Evolutionary conservation across 2,888 invertebrate genomes (phyloP), one percentile per base, ranked within the genome.

Genomic region (Caenorhabditis doughertyi): DNA sequence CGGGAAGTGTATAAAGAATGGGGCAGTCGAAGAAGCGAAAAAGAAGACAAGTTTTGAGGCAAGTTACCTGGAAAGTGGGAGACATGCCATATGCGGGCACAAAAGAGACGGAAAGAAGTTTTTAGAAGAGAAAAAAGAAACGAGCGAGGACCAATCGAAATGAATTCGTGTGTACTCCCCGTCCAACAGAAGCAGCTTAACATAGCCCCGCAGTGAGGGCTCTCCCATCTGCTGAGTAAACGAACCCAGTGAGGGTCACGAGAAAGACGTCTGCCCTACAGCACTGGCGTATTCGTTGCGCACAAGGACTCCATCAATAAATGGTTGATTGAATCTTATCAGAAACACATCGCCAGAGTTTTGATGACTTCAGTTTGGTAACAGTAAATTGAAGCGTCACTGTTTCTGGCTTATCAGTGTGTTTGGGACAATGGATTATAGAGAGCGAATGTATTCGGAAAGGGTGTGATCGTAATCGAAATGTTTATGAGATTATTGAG

Each of bases 161-260:
- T 56, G 74, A 74, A 74, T 74, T 74, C 74, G 74, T 64, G 74
- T 74, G 74, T 56, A 65, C 74, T 44, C 74, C 60, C 25, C 49
- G 42, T 29, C 72, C 55, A 29, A 74, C 74, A 49, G 74, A 74
- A 74, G 65, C 74, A 64, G 74, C 65, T 74, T 74, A 74, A 74
- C 74, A 65, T 65, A 39, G 56, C 53, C 44, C 47, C 65, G 32
- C 16, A 39, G 16, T 23, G 65, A 32, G 71, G 32, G 47, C 47
- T 47, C 25, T 53, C 27, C 56, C 56, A 35, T 56, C 56, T 71
- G 23, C 25, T 74, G 55, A 74, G 74, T 74, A 74, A 74, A 74
- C 74, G 74, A 74, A 65, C 65, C 65, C 55, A 13, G 42, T 42
- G 58, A 55, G 55, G 70, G 39, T 58, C 51, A 60, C 71, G 27